Conservation (phyloP, 2,888 invertebrate species). For the Drosophila paramelanica region DNA sequence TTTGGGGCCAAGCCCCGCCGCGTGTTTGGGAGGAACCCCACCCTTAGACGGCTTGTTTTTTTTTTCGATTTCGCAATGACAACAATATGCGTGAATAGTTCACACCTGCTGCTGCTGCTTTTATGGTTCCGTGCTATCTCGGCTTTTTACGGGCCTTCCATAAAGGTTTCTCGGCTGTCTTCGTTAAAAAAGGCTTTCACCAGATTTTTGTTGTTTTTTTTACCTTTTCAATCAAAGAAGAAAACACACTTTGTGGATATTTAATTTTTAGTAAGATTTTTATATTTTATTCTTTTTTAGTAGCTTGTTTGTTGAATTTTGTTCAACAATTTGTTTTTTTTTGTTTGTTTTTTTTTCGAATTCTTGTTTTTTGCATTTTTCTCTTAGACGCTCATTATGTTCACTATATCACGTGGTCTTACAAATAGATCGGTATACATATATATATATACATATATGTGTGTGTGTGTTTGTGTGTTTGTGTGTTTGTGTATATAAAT, state of each 20-base stretch:
- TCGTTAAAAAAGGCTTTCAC: constrained; percentile 12
- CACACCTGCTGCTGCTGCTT: constrained; percentile 3
- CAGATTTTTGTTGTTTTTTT: not conserved
- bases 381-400: constrained; percentile 75
- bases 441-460: not conserved
- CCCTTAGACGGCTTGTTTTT: not conserved
- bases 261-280: constrained; percentile 71
- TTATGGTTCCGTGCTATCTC: constrained; percentile 3
- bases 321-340: constrained; percentile 52
- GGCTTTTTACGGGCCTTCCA: constrained; percentile 1
- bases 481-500: constrained; percentile 18
- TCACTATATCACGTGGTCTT: constrained; percentile 79
- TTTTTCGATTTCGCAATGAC: constrained; percentile 18
- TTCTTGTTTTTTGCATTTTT: constrained; percentile 48
- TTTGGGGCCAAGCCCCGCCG: constrained; percentile 4
- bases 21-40: not conserved
- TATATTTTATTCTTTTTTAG: constrained; percentile 67
- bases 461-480: constrained; percentile 6
- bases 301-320: constrained; percentile 48
- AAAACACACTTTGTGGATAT: constrained; percentile 31
- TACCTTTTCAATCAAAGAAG: constrained; percentile 7
- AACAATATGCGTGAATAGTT: constrained; percentile 6
- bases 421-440: constrained; percentile 48
- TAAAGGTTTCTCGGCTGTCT: constrained; percentile 3
- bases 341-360: constrained; percentile 50